Evolutionary conservation across 2,797 vertebrate genomes (phyloP).

Genomic region (Botia kubotai): DNA sequence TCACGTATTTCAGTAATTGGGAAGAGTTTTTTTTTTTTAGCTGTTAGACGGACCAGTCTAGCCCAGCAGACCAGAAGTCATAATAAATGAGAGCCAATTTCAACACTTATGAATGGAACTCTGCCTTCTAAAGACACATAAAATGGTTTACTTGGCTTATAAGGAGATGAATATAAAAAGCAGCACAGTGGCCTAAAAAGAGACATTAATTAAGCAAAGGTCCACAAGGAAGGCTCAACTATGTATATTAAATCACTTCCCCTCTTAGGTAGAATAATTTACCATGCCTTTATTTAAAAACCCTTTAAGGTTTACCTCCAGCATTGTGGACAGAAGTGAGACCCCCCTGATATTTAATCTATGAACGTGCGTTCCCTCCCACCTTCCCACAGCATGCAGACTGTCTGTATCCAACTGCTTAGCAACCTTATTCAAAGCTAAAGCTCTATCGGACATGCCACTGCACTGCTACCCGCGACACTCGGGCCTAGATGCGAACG

Average conservation of each 20-base stretch:
- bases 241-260: background rate
- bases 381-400: slow-evolving; percentile 48
- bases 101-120: background rate
- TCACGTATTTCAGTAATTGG: slow-evolving; percentile 20
- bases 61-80: background rate
- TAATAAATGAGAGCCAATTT: slow-evolving; percentile 20
- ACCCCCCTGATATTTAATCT: slow-evolving; percentile 33
- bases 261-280: slow-evolving; percentile 13
- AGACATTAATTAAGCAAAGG: background rate
- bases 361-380: slow-evolving; percentile 46
- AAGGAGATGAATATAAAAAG: background rate
- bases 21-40: slow-evolving; percentile 31
- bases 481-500: slow-evolving; percentile 49
- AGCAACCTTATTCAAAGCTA: slow-evolving; percentile 56
- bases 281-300: slow-evolving; percentile 30
- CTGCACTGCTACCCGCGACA: slow-evolving; percentile 45
- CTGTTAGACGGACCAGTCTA: slow-evolving; percentile 12
- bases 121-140: slow-evolving; percentile 11
- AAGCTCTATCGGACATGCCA: slow-evolving; percentile 36
- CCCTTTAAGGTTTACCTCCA: slow-evolving; percentile 19
- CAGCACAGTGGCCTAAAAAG: background rate
- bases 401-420: slow-evolving; percentile 47
- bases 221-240: background rate
- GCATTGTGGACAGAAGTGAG: slow-evolving; percentile 21
- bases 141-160: slow-evolving; percentile 18